Conservation (phyloP, 2,888 invertebrate genomes). For the Trissoscelio sp. region DNA sequence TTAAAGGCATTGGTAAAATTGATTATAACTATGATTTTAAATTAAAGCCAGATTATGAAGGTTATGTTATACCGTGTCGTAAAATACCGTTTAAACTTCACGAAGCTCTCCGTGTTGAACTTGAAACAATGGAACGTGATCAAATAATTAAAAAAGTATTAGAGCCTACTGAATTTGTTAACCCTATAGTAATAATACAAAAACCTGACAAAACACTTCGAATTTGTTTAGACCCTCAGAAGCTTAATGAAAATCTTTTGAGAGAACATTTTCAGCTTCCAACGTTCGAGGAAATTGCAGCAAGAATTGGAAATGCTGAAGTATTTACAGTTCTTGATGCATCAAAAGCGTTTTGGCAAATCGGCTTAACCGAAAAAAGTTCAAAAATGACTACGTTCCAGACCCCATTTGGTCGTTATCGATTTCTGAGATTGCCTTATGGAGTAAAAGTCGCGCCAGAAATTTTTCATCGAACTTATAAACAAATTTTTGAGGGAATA, state of each 20-base stretch:
- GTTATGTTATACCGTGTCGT: conserved; percentile 47
- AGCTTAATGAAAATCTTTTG: conserved; percentile 12
- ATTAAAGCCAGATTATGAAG: conserved; percentile 49
- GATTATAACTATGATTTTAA: conserved; percentile 58
- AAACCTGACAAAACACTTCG: conserved; percentile 3
- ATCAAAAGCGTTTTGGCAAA: conserved; percentile 70
- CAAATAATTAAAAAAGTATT: not conserved
- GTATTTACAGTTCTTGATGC: conserved; percentile 66
- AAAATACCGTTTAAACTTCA: conserved; percentile 40
- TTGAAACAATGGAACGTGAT: not conserved
- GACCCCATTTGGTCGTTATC: too few relatives aligned
- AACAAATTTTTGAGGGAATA: conserved; percentile 20
- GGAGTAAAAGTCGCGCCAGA: conserved; percentile 25
- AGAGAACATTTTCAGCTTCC: conserved; percentile 18
- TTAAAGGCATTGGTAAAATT: conserved; percentile 63
- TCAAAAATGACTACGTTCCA: conserved; percentile 65
- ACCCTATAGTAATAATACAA: not conserved
- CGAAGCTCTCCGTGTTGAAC: not conserved
- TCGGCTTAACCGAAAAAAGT: conserved; percentile 68
- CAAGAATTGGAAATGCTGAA: conserved; percentile 4
- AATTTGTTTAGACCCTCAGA: conserved; percentile 26
- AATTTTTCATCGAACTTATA: conserved; percentile 14
- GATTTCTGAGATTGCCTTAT: conserved; percentile 40
- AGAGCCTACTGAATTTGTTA: not conserved
- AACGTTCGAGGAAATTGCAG: conserved; percentile 24